phyloP scores from a whole-genome alignment of 2,888 invertebrate genomes.

The Eristalinus sepulchralis region DNA sequence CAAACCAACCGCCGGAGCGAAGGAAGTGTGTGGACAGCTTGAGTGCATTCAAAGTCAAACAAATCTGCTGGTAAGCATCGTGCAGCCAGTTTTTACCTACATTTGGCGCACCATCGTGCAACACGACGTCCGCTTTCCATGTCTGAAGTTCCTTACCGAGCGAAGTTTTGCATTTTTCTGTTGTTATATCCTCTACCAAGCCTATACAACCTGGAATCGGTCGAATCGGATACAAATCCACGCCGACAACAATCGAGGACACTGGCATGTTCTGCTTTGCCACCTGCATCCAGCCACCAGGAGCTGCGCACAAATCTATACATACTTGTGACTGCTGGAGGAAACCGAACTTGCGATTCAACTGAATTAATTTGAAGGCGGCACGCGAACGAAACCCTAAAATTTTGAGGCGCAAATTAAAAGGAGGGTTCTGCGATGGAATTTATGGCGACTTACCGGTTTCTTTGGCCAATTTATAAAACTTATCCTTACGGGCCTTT shows the following conservation, averaged over 20 bases:
- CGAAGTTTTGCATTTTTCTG: slow-evolving; percentile 92
- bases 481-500: slow-evolving; percentile 99
- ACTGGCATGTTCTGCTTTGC: slow-evolving; percentile 98
- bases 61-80: slow-evolving; percentile 97
- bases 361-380: slow-evolving; percentile 99
- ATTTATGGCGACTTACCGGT: slow-evolving; percentile 87
- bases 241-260: slow-evolving; percentile 95
- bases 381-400: slow-evolving; percentile 97
- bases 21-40: slow-evolving; percentile 95
- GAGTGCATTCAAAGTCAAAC: slow-evolving; percentile 94
- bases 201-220: slow-evolving; percentile 94
- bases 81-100: slow-evolving; percentile 98
- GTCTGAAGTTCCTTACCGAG: slow-evolving; percentile 93
- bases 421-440: neutral
- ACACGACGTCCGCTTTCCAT: slow-evolving; percentile 98
- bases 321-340: slow-evolving; percentile 97
- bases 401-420: neutral
- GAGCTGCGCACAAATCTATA: slow-evolving; percentile 99
- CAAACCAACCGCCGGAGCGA: slow-evolving; percentile 96
- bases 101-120: slow-evolving; percentile 99
- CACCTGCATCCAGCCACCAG: slow-evolving; percentile 99
- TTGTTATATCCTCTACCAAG: slow-evolving; percentile 97
- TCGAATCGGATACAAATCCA: slow-evolving; percentile 97
- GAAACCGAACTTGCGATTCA: slow-evolving; percentile 98
- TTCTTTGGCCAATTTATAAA: slow-evolving; percentile 98